Base-by-base conservation (phyloP, 2,888 invertebrate species). In the Phytoseiulus persimilis region DNA sequence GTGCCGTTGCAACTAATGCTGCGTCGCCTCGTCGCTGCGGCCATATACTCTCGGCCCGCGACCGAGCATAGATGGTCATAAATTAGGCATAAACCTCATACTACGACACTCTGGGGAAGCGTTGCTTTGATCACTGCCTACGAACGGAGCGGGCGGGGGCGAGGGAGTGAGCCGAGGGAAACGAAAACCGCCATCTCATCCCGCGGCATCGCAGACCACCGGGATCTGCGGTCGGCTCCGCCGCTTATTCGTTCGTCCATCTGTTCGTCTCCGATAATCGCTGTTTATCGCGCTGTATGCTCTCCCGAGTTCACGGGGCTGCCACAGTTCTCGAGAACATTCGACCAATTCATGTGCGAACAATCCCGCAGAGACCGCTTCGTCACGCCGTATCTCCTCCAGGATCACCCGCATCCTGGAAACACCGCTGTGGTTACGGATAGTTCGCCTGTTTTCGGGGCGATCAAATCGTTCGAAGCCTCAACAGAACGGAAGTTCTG, bases 41-140 rank as follows among this genome's bases (percentile, higher is more conserved):
- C 65, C 65, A 65, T 65, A 65, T 65, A 65, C 65, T 65, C 18
- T 65, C 5, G 65, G 65, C 65, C 65, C 65, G 5, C 65, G 65
- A 65, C 9, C 14, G 33, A 18, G 33, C 83, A 83, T 33, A 83
- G 32, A 32, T 83, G 33, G 87, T 45, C 87, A 87, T 87, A 87
- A 87, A 87, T 87, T 87, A 87, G 87, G 87, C 87, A 87, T 87
- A 87, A 87, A 87, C 87, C 87, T 87, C 87, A 87, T 87, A n/a
- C 28, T 87, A 87, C 87, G 87, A 87, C 87, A 87, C 87, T 87
- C 87, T 87, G 32, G 87, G 87, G 87, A 87, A 87, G 87, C 87
- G 87, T 87, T 87, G 32, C n/a, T 45, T 87, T 87, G 87, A 87
- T 87, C 87, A 87, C 87, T 87, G 45, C 87, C n/a, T 87, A 14